A percentile compares a stretch with the other conserved stretches of the same genome.
Evolutionary conservation across 35 echinoderm and acorn worm genomes (phyloP).

Genomic region (Ptychodera flava): DNA sequence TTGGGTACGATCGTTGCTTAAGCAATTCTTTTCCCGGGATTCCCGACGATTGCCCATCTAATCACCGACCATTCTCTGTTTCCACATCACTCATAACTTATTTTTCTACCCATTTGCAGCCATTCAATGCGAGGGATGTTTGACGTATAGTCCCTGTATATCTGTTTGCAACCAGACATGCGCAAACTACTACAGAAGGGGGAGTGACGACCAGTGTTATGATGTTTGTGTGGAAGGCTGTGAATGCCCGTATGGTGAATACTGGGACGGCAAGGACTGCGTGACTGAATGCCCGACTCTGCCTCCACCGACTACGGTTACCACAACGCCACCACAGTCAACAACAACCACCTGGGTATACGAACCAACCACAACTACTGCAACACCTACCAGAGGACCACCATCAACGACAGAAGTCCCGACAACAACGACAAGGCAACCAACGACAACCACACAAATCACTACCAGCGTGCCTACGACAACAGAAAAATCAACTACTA

Average conservation of each 20-base stretch:
- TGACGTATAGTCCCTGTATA: slow-evolving; percentile 75
- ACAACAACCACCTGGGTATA: background rate
- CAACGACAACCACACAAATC: background rate
- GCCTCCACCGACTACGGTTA: background rate
- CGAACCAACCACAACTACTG: background rate
- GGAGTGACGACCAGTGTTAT: background rate
- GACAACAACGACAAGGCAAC: background rate
- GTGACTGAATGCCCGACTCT: background rate
- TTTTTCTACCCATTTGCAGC: too few species aligned
- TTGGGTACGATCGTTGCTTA: too few species aligned
- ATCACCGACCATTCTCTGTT: too few species aligned
- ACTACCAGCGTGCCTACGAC: background rate
- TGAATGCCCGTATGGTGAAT: slow-evolving; percentile 17
- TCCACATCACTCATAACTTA: too few species aligned
- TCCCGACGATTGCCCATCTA: too few species aligned
- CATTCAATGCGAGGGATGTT: slow-evolving; percentile 71
- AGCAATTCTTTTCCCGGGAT: too few species aligned
- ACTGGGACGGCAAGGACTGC: background rate
- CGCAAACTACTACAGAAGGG: background rate
- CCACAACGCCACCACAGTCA: background rate
- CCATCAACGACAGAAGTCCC: background rate
- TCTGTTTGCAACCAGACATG: slow-evolving; percentile 46
- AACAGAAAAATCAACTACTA: background rate
- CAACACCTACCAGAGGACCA: background rate
- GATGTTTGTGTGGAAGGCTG: slow-evolving; percentile 14